phyloP scores from a whole-genome alignment of 2,797 vertebrate genomes.

The Myotis findleyi region DNA sequence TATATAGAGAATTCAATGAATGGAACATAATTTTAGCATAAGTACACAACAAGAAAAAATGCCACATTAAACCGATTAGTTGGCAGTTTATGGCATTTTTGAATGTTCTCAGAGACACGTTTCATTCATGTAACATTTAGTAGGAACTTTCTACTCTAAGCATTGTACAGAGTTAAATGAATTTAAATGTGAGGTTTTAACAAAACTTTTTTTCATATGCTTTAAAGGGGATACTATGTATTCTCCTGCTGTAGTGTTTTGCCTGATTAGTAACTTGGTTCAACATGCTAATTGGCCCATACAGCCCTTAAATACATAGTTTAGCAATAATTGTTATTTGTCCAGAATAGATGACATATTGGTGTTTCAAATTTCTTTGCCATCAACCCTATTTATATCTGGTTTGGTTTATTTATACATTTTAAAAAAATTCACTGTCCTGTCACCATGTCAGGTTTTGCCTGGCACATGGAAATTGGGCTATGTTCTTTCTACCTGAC shows the following conservation, averaged over 20 bases:
- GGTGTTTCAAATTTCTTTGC: constrained; percentile 42
- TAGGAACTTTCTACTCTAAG: neutral
- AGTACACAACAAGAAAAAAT: neutral
- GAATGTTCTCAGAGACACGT: neutral
- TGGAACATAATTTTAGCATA: neutral
- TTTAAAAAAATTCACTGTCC: neutral
- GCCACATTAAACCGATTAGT: neutral
- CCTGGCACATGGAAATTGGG: neutral
- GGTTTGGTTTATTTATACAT: constrained; percentile 30
- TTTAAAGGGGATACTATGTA: neutral
- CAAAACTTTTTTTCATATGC: neutral
- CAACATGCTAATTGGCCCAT: constrained; percentile 45
- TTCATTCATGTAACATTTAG: neutral
- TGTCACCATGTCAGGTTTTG: constrained; percentile 37
- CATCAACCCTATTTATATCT: constrained; percentile 8
- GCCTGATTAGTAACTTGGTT: constrained; percentile 58
- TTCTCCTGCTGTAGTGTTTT: constrained; percentile 2
- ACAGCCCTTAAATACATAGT: constrained; percentile 29
- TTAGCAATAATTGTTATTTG: constrained; percentile 65
- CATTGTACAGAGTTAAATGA: neutral
- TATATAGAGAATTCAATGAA: neutral
- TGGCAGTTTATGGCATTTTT: neutral
- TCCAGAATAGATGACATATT: constrained; percentile 60
- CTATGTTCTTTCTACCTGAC: constrained; percentile 6
- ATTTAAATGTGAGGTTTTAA: neutral